These are phyloP conservation scores for Scaptomyza hsui DNA, from an alignment of 1,140 invertebrate genomes.

Conservation along the genomic window DNA sequence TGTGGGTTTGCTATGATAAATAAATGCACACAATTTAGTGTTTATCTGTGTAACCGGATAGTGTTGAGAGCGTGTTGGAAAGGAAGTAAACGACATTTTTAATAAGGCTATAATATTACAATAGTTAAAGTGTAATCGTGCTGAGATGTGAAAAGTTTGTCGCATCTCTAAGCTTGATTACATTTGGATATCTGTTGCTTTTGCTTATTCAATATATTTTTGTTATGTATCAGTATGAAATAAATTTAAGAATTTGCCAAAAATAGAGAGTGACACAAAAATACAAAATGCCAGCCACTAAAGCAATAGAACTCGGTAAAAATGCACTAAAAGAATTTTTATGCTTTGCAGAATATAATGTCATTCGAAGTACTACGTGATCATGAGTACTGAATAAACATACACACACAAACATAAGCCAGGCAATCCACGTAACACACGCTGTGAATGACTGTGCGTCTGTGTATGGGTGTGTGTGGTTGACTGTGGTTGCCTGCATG, in stretches of 20 bases:
- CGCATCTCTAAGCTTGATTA: not conserved
- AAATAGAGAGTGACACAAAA: constrained; percentile 16
- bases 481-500: constrained; percentile 38
- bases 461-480: constrained; percentile 26
- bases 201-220: not conserved
- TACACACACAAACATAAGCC: not conserved
- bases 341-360: constrained; percentile 66
- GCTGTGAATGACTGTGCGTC: constrained; percentile 4
- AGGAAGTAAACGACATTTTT: not conserved
- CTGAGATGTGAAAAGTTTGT: not conserved
- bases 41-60: not conserved
- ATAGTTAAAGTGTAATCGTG: too few species aligned
- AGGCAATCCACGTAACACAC: constrained; percentile 5
- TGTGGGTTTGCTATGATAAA: constrained; percentile 6
- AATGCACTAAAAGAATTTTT: constrained; percentile 65
- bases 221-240: not conserved
- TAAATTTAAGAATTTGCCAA: not conserved
- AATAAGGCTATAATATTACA: too few species aligned
- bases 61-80: not conserved
- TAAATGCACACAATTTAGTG: constrained; percentile 1
- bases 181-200: not conserved
- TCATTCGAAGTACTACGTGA: constrained; percentile 68
- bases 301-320: constrained; percentile 42
- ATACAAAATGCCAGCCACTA: constrained; percentile 34
- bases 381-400: constrained; percentile 17